Evolutionary conservation across 2,888 invertebrate species (phyloP), one percentile per base, ranked within the genome.

Genomic region (Cantharis nigra): DNA sequence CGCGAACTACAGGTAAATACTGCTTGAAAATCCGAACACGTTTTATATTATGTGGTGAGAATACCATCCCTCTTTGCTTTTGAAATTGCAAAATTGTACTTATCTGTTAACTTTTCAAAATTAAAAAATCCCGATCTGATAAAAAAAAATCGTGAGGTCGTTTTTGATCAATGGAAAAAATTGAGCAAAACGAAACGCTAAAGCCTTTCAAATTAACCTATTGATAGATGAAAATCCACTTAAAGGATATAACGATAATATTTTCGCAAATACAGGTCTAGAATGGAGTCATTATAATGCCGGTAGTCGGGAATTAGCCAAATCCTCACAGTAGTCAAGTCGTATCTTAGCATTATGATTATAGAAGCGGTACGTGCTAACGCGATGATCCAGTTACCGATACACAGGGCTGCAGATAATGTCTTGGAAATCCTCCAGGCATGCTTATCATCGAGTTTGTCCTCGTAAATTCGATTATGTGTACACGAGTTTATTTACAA

Each of bases 401-500:
- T 78, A 78, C 78, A 78, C 65, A 73, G 76, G 76, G 78, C 76
- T 76, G 76, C 76, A 78, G 78, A 78, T 78, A 78, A 78, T 78
- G 76, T 76, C 76, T 74, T 78, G 78, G 78, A 78, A 78, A 78
- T 78, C 76, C 76, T 78, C 78, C 78, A 78, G 76, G 78, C 78
- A 78, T 78, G 78, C 76, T 78, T 78, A 78, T 76, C 76, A 78
- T 74, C 76, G 78, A 78, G 78, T 78, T 78, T 76, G 76, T 78
- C 76, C 76, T 78, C 74, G 75, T 76, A 78, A 78, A 78, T 78
- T 76, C 76, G 78, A 78, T 78, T 78, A 78, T 76, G 76, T 76
- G 78, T 75, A 78, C 78, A 78, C 78, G 78, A 78, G 78, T 78
- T 78, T 78, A 78, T 78, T 78, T 78, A 78, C 78, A 78, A 78